Evolutionary conservation across 1,140 invertebrate genomes (phyloP), one percentile per base, ranked within the genome.

Genomic region (Rhyzopertha dominica): DNA sequence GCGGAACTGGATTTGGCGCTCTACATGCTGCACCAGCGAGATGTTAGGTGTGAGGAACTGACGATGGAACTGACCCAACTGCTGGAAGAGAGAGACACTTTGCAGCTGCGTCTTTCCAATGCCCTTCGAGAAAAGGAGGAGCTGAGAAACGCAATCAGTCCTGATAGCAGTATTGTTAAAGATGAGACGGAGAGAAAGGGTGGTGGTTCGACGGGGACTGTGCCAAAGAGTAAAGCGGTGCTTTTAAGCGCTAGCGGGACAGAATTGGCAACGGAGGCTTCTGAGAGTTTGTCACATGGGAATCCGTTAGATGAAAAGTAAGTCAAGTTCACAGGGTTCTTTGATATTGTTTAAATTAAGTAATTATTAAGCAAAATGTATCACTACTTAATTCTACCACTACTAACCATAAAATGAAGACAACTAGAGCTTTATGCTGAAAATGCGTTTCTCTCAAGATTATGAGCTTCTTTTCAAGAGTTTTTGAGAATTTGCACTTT

Each of bases 1-100:
- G 73, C 78, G 2, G 87, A 93, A 62, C 68, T 92, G 29, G 87
- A 93, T 65, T 71, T 89, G 41, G 86, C 87, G 0, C 60, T 90
- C 5, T 87, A 90, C 58, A 87, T 87, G 77, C 71, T 93, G 16
- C 87, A 94, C 66, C 85, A 91, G 53, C 74, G 88, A 52, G 90
- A 94, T 52, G 81, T 92, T 14, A 75, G 87, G 8, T 90, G 87
- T 67, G 90, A 95, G 59, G 89, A 94, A 67, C 72, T 95, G 29
- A 91, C 89, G 0, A 73, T 85, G 49, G 88, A 93, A 66, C 68
- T 93, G 20, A 87, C 85, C 58, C 81, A 85, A 63, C 65, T 93
- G 13, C 66, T 91, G 16, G 87, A 90, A 64, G 89, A 93, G 63
- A 75, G 88, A 40, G 87, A 92, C 62, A 86, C 83, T 0, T 65